phyloP scores from a whole-genome alignment of 2,797 vertebrate species.

The Pseudopleuronectes americanus region DNA sequence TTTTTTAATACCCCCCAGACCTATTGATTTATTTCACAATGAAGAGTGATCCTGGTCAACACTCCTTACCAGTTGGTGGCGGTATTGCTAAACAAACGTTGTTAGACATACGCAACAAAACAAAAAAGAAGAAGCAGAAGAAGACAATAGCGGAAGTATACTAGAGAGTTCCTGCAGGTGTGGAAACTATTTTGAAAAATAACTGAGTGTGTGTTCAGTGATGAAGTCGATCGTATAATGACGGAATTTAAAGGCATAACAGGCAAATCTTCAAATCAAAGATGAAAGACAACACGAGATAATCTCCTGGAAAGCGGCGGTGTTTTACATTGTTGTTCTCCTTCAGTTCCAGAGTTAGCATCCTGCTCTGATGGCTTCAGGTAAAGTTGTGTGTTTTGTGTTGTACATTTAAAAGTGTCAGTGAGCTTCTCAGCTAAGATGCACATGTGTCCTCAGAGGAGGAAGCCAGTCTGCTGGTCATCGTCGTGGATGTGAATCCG shows the following conservation, averaged over 20 bases:
- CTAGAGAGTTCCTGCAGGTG: background rate
- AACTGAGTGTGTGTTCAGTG: background rate
- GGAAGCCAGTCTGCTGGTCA: conserved; percentile 90
- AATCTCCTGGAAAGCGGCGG: background rate
- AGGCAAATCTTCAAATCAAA: background rate
- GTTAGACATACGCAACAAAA: background rate
- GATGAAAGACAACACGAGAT: conserved; percentile 29
- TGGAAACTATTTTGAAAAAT: background rate
- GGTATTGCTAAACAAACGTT: too few species aligned
- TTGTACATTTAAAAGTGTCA: background rate
- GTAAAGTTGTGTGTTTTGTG: conserved; percentile 19
- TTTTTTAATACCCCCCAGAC: too few species aligned
- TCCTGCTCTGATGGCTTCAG: conserved; percentile 64
- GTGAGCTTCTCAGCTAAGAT: too few species aligned
- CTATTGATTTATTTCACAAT: too few species aligned
- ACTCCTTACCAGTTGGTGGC: too few species aligned
- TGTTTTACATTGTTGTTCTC: background rate
- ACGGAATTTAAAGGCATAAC: background rate
- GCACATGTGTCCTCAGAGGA: conserved; percentile 85
- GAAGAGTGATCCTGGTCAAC: too few species aligned
- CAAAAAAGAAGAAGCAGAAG: too few species aligned
- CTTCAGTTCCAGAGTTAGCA: background rate
- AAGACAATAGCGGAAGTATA: background rate
- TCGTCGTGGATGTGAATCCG: conserved; percentile 93
- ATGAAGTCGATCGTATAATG: too few species aligned